Evolutionary conservation across 2,888 invertebrate genomes (phyloP), one percentile per base, ranked within the genome.

Genomic region (Empis livida): DNA sequence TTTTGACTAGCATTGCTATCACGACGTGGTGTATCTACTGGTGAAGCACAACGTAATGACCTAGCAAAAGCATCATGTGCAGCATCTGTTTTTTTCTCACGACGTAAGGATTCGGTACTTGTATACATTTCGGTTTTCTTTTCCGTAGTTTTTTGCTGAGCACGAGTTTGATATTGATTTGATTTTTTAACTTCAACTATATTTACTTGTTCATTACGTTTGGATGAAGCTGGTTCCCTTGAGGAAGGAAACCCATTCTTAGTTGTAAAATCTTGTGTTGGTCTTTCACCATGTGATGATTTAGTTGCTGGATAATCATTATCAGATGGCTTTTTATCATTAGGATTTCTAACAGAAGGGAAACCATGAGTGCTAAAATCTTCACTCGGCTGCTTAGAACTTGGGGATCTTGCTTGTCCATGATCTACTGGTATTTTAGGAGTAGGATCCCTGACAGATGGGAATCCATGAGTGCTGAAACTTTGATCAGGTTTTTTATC

Each of bases 41-140:
- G 74, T 9, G 79, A 80, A 35, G 79, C 76, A 50, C 81, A 74
- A 30, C 86, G 74, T 42, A 86, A 67, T 6, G 84, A 80, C 48
- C 81, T 77, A 0, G 82, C 85, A 72, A 85, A 86, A 1, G 83
- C 83, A 54, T 84, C 80, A 59, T 86, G 86, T 2, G 82, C 76
- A 1, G 84, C 79, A 59, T 83, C 84, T 30, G 60, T 61, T 45
- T 61, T 62, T 27, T 65, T 64, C 44, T 67, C 67, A 17, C 49
- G 32, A 14, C 50, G 46, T 5, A 42, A 43, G 5, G 53, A 50
- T 13, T 50, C 52, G 10, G 49, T 50, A 27, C 52, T 64, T 62
- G 11, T 57, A 56, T 50, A 62, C 47, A 50, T 59, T 57, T 11
- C 59, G 54, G 39, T 57, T 57, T 4, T 57, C 9, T 50, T 50